A percentile compares a stretch with the other conserved stretches of the same genome.
phyloP scores from a whole-genome alignment of 2,113 vertebrate genomes.

The Phainopepla nitens region DNA sequence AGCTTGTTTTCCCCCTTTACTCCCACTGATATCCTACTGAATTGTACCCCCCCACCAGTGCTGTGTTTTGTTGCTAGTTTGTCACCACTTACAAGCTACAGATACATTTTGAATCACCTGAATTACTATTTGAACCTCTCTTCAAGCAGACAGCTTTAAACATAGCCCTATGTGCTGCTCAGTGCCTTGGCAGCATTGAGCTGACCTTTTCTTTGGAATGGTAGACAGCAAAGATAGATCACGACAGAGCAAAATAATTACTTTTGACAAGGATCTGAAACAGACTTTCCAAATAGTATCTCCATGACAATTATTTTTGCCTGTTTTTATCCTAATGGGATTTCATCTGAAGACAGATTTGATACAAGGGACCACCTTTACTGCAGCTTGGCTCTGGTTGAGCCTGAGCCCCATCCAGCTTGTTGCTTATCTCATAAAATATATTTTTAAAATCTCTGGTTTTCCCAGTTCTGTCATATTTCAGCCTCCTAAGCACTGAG shows the following conservation, averaged over 20 bases:
- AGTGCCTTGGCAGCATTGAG: neutral
- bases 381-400: neutral
- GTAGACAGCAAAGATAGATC: constrained; percentile 11
- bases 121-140: neutral
- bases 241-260: constrained; percentile 17
- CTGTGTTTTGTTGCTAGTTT: neutral
- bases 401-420: neutral
- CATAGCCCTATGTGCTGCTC: neutral
- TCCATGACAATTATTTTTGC: neutral
- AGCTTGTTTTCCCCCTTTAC: neutral
- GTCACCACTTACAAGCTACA: neutral
- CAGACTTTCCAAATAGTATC: neutral
- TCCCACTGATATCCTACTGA: neutral
- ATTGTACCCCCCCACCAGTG: neutral
- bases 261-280: constrained; percentile 26
- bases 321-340: neutral
- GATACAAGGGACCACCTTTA: constrained; percentile 2
- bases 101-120: neutral
- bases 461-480: constrained; percentile 28
- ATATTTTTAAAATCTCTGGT: neutral
- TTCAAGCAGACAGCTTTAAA: neutral
- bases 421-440: constrained; percentile 40
- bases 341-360: constrained; percentile 25
- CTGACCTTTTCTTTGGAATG: constrained; percentile 40
- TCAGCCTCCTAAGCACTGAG: neutral